Evolutionary conservation across 2,797 vertebrate genomes (phyloP).

Genomic region (Acipenser ruthenus): DNA sequence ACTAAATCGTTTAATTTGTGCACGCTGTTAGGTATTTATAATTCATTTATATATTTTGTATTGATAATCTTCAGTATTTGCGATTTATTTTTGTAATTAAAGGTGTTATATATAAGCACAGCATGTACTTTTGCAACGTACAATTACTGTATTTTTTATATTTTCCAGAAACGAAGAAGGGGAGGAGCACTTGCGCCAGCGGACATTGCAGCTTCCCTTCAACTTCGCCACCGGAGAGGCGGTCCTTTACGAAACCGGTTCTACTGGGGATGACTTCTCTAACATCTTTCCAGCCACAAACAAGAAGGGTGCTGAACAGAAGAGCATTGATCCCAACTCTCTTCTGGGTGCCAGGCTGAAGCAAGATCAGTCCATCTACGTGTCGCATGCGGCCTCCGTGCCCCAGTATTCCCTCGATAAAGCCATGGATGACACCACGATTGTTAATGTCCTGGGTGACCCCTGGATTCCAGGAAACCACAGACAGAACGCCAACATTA

Average conservation of each 20-base stretch:
- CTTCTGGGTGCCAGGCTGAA: conserved; percentile 52
- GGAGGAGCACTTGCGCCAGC: conserved; percentile 55
- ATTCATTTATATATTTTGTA: too few relatives aligned
- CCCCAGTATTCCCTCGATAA: conserved; percentile 38
- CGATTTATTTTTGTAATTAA: too few relatives aligned
- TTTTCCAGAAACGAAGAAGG: conserved; percentile 61
- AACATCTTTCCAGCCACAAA: conserved; percentile 24
- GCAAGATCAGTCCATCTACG: conserved; percentile 51
- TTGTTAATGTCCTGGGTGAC: conserved; percentile 47
- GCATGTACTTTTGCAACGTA: too few relatives aligned
- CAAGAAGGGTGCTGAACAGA: conserved; percentile 28
- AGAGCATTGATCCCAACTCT: conserved; percentile 28
- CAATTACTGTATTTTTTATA: neutral
- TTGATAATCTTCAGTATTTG: too few relatives aligned
- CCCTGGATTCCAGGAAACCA: conserved; percentile 30
- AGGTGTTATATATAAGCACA: too few relatives aligned
- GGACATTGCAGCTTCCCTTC: conserved; percentile 57
- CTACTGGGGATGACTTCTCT: conserved; percentile 28
- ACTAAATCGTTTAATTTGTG: too few relatives aligned
- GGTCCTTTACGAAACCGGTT: conserved; percentile 46
- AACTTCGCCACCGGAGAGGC: conserved; percentile 55
- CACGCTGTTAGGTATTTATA: too few relatives aligned
- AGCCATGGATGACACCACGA: conserved; percentile 48
- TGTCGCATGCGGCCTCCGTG: conserved; percentile 27
- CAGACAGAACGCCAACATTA: conserved; percentile 6